Evolutionary conservation across 2,888 invertebrate species (phyloP).

Genomic region (Euplexia lucipara): DNA sequence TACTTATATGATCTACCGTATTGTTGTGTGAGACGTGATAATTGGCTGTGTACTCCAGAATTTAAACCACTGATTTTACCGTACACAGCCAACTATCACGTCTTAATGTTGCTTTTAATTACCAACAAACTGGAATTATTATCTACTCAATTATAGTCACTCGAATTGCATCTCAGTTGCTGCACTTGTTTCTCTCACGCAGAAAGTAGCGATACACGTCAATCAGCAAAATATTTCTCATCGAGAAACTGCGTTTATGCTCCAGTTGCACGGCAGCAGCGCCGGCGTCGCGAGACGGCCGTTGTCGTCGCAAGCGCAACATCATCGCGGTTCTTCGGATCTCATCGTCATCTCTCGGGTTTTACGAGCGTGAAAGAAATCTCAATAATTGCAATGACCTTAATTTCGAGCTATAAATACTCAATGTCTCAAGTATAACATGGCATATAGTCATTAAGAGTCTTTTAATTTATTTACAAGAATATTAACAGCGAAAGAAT

Average conservation of each 20-base stretch:
- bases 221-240: conserved; percentile 62
- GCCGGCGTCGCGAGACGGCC: conserved; percentile 40
- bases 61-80: not conserved
- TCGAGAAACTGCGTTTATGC: conserved; percentile 67
- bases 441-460: conserved; percentile 29
- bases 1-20: too few species aligned
- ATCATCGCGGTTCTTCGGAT: conserved; percentile 31
- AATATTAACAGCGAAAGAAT: conserved; percentile 15
- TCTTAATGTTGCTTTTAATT: not conserved
- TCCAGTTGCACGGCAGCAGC: conserved; percentile 61
- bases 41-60: too few species aligned
- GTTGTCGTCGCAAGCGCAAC: conserved; percentile 46
- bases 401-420: conserved; percentile 52
- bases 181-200: not conserved
- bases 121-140: not conserved
- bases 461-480: conserved; percentile 20
- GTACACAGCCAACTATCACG: too few species aligned
- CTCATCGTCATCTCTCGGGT: conserved; percentile 33
- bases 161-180: conserved; percentile 14
- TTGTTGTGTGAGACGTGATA: too few species aligned
- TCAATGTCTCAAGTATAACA: conserved; percentile 31
- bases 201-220: conserved; percentile 32
- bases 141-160: not conserved
- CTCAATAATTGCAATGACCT: conserved; percentile 50
- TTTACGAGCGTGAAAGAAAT: conserved; percentile 57